Conservation (phyloP, 2,888 invertebrate genomes). For the Odontomyia ornata region DNA sequence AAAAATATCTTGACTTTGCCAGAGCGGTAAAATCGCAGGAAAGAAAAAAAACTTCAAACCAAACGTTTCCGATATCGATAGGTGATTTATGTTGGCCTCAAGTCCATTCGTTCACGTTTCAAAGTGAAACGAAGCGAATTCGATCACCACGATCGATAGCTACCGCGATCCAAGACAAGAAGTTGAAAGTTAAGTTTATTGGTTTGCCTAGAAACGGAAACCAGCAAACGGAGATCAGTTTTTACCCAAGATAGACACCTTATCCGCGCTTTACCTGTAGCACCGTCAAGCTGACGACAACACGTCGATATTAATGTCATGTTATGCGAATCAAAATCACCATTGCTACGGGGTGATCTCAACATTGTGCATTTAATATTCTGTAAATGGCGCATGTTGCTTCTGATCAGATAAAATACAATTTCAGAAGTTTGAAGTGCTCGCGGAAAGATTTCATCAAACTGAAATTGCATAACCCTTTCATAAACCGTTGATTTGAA, state of each 20-base stretch:
- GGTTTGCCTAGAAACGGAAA: slow-evolving; percentile 14
- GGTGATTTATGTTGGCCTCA: slow-evolving; percentile 49
- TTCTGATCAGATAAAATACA: slow-evolving; percentile 22
- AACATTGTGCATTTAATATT: background rate
- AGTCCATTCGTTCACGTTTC: slow-evolving; percentile 49
- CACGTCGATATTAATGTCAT: slow-evolving; percentile 44
- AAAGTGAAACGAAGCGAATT: slow-evolving; percentile 42
- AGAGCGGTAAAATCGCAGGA: background rate
- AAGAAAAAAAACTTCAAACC: slow-evolving; percentile 12
- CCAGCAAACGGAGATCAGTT: slow-evolving; percentile 24
- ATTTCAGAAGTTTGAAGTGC: slow-evolving; percentile 5
- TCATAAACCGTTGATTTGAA: background rate
- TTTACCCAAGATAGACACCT: slow-evolving; percentile 27
- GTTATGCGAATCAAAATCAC: slow-evolving; percentile 35
- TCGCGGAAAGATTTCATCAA: background rate
- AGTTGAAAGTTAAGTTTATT: slow-evolving; percentile 30
- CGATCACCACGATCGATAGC: slow-evolving; percentile 32
- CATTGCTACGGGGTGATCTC: slow-evolving; percentile 13
- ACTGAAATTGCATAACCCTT: background rate
- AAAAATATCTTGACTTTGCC: slow-evolving; percentile 4
- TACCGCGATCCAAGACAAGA: slow-evolving; percentile 18
- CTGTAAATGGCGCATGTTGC: background rate
- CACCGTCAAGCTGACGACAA: slow-evolving; percentile 21
- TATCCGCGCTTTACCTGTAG: slow-evolving; percentile 13
- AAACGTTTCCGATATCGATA: slow-evolving; percentile 36